Evolutionary conservation across 2,113 vertebrate species (phyloP).

Genomic region (Silurus asotus): DNA sequence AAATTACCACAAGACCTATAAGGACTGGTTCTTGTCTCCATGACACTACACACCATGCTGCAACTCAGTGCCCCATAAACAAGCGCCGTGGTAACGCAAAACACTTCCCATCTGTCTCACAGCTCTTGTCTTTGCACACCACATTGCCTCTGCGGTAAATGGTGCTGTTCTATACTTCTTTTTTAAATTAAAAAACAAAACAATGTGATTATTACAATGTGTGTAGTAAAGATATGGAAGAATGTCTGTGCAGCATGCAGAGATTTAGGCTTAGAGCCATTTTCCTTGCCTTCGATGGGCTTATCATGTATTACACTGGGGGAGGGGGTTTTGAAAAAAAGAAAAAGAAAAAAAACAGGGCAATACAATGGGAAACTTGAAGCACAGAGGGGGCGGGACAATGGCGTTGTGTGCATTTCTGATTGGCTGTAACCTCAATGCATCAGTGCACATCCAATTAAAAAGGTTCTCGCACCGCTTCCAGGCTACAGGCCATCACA

Average conservation of each 20-base stretch:
- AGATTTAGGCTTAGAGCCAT: background rate
- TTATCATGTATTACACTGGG: constrained; percentile 1
- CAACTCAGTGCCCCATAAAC: constrained; percentile 33
- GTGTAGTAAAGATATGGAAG: background rate
- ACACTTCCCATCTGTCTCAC: constrained; percentile 26
- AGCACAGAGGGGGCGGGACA: constrained; percentile 59
- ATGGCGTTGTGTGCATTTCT: constrained; percentile 50
- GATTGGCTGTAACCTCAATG: constrained; percentile 55
- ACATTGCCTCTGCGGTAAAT: background rate
- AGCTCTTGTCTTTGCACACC: background rate
- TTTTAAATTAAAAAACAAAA: background rate
- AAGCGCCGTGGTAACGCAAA: constrained; percentile 21
- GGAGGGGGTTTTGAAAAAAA: constrained; percentile 36
- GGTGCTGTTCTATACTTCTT: no score
- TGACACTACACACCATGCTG: constrained; percentile 10
- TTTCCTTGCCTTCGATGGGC: constrained; percentile 13
- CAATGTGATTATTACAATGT: background rate
- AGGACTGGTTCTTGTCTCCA: constrained; percentile 38
- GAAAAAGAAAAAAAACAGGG: constrained; percentile 7
- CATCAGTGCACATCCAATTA: constrained; percentile 6
- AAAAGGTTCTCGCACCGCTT: background rate
- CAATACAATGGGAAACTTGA: constrained; percentile 51
- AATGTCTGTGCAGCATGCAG: background rate
- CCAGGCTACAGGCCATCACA: constrained; percentile 9
- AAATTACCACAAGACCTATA: constrained; percentile 34